Conservation (phyloP, 2,797 vertebrate species). For the Chlorospingus flavigularis region DNA sequence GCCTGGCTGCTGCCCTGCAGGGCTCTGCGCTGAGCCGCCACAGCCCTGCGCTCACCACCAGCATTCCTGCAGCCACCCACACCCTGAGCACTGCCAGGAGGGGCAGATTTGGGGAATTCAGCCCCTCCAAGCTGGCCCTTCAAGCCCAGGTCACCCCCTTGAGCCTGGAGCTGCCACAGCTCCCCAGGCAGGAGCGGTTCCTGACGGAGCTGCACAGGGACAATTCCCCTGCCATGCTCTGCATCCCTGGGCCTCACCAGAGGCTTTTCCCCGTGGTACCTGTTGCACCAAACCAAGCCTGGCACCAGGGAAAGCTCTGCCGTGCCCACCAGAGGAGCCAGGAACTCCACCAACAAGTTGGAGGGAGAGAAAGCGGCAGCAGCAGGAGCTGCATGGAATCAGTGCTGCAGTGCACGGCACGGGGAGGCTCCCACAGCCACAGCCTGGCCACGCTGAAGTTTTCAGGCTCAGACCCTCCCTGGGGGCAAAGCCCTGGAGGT, state of each 20-base stretch:
- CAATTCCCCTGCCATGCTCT: fast-evolving
- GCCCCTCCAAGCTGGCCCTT: background rate
- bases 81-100: fast-evolving
- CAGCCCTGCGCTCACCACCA: fast-evolving
- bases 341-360: constrained; percentile 57
- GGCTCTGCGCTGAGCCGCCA: background rate
- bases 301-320: background rate
- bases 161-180: background rate
- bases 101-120: background rate
- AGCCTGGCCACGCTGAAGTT: background rate
- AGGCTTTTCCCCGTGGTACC: background rate
- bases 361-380: background rate
- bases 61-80: background rate
- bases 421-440: background rate
- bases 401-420: background rate
- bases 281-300: constrained; percentile 5
- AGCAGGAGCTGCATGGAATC: background rate
- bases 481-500: background rate
- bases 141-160: fast-evolving
- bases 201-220: background rate
- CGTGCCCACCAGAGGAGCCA: background rate
- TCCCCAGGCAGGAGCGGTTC: background rate
- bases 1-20: background rate
- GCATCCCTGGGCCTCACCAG: background rate
- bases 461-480: background rate